Percentiles rank a stretch among this genome's conserved stretches.
Conservation (phyloP, 1,140 invertebrate species). For the Tetranychus cinnabarinus region DNA sequence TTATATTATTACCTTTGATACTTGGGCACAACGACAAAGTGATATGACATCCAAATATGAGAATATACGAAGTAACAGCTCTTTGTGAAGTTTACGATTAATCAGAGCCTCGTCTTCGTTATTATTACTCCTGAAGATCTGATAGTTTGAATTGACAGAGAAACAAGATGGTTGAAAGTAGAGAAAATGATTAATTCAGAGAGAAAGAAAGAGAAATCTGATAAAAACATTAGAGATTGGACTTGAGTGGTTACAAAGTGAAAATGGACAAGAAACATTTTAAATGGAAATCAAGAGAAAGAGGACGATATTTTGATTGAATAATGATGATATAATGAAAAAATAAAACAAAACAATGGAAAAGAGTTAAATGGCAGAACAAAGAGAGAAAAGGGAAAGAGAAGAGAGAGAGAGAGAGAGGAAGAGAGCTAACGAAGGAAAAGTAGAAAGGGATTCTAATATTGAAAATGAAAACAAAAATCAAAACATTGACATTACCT, state of each 20-base stretch:
- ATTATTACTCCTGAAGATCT: background rate
- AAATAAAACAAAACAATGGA: too few relatives aligned
- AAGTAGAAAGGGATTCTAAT: too few relatives aligned
- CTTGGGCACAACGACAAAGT: slow-evolving; percentile 88
- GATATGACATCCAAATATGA: slow-evolving; percentile 94
- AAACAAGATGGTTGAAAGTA: background rate
- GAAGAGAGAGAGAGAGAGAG: too few relatives aligned
- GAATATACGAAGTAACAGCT: slow-evolving; percentile 77
- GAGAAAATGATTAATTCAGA: background rate
- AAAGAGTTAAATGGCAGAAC: too few relatives aligned
- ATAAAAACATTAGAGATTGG: background rate
- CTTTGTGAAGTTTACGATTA: slow-evolving; percentile 87
- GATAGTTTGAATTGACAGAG: background rate
- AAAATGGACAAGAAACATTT: background rate
- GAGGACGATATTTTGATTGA: too few relatives aligned
- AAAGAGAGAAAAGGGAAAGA: too few relatives aligned
- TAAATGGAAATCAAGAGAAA: too few relatives aligned
- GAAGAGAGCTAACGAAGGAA: too few relatives aligned
- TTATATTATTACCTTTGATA: slow-evolving; percentile 34
- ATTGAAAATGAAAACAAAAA: too few relatives aligned
- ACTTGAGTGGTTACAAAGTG: background rate
- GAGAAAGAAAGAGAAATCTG: background rate
- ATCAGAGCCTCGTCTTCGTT: slow-evolving; percentile 54
- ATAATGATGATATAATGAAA: too few relatives aligned
- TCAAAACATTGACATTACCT: too few relatives aligned